Conservation (phyloP, 2,888 invertebrate genomes). For the Gandaritis pyraliata region DNA sequence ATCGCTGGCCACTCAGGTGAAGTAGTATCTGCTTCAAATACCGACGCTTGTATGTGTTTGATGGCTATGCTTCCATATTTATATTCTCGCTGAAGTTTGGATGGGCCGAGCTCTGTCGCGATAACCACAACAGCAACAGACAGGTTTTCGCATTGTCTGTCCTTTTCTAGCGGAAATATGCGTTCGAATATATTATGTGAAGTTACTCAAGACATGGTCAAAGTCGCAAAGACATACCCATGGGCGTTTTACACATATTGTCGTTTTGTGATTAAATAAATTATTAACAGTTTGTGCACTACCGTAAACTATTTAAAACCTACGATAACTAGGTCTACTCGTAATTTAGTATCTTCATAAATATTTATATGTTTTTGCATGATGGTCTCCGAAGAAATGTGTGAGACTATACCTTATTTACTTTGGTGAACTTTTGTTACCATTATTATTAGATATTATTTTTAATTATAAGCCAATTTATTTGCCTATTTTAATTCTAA, state of each 20-base stretch:
- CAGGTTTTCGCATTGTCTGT: slow-evolving; percentile 65
- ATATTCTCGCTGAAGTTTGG: slow-evolving; percentile 62
- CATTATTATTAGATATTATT: too few relatives aligned
- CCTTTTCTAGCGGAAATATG: slow-evolving; percentile 76
- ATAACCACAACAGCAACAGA: slow-evolving; percentile 64
- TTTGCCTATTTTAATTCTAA: too few relatives aligned
- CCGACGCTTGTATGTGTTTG: slow-evolving; percentile 72
- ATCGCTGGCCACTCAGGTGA: slow-evolving; percentile 75
- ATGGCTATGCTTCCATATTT: slow-evolving; percentile 71
- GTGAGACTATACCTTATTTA: too few relatives aligned
- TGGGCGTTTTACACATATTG: slow-evolving; percentile 46
- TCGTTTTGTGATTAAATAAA: slow-evolving; percentile 48
- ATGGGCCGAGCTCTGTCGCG: slow-evolving; percentile 55
- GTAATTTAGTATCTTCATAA: too few relatives aligned
- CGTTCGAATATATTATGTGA: slow-evolving; percentile 66
- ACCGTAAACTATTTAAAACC: too few relatives aligned
- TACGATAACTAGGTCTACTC: too few relatives aligned
- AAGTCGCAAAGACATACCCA: slow-evolving; percentile 35
- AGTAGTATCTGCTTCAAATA: slow-evolving; percentile 72
- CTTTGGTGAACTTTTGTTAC: too few relatives aligned
- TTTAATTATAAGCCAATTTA: too few relatives aligned
- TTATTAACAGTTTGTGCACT: slow-evolving; percentile 2
- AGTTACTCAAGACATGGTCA: slow-evolving; percentile 67
- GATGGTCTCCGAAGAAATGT: too few relatives aligned
- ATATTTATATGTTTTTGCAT: too few relatives aligned